Evolutionary conservation across 2,888 invertebrate genomes (phyloP), one percentile per base, ranked within the genome.

Genomic region (Eurois occulta): DNA sequence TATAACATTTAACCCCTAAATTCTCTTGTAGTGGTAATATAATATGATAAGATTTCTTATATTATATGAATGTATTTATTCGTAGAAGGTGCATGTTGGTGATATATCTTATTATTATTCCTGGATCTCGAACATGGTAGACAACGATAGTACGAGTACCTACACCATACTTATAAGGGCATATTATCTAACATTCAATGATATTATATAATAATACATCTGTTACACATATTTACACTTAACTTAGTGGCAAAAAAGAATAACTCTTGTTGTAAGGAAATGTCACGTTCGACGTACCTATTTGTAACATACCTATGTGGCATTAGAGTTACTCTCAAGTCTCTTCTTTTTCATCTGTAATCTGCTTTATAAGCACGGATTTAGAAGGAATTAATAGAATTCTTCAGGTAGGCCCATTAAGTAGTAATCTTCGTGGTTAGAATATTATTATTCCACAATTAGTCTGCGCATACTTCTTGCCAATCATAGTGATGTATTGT

Each of bases 91-190:
- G 35, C n/a, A 64, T 69, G 65, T 46, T 60, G 32, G 71, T 70
- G 69, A 43, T 64, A 66, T 62, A 46, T 72, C n/a, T 58, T 69
- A 67, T 70, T 74, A 72, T 41, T 72, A 55, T 64, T n/a, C 75
- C 72, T 69, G 80, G 86, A 83, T 85, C 86, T 80, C 80, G 77
- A 60, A 74, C 80, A 83, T 74, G 80, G 83, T 85, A 80, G 86
- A 28, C 18, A 77, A 52, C n/a, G 52, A 69, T 67, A 60, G 72
- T 24, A 69, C 46, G 66, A 71, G 48, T 52, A 46, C n/a, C 64
- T 16, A 0, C 41, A 58, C 38, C 32, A 41, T 68, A 69, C n/a
- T 43, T 72, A 18, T 69, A 82, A 43, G 72, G 32, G 28, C 65
- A 66, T 62, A 43, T 67, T 62, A 43, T 67, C 28, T 60, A 67